These are phyloP conservation scores for Oryzias curvinotus DNA, from an alignment of 2,113 vertebrate genomes.

Conservation along the genomic window DNA sequence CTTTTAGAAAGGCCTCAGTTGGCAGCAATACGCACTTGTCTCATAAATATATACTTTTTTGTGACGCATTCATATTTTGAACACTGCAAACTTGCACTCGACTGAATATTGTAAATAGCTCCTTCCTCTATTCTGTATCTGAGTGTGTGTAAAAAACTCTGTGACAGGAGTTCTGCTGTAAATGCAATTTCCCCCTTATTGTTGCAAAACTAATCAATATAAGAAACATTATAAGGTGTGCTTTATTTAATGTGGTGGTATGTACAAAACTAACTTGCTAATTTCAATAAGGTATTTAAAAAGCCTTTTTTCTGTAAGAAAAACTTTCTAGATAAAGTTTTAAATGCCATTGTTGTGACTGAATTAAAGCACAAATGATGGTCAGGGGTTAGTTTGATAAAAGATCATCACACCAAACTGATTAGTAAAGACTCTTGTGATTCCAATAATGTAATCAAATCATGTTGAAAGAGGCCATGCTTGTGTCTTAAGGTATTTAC, in stretches of 20 bases:
- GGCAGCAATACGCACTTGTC: background rate
- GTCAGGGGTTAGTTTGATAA: background rate
- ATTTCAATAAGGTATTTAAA: too few relatives aligned
- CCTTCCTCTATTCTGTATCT: too few relatives aligned
- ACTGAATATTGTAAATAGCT: too few relatives aligned
- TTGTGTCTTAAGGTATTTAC: background rate
- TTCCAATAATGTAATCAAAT: constrained; percentile 57
- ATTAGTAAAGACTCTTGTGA: constrained; percentile 49
- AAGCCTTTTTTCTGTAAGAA: too few relatives aligned
- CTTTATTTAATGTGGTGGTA: background rate
- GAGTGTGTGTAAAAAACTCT: too few relatives aligned
- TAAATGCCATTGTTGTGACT: background rate
- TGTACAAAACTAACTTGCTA: background rate
- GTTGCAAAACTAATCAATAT: too few relatives aligned
- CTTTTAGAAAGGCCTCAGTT: background rate
- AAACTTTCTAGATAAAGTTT: background rate
- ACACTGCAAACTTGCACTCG: too few relatives aligned
- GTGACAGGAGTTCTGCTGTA: too few relatives aligned
- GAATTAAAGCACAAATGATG: constrained; percentile 5
- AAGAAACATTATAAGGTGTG: background rate
- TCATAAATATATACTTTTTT: too few relatives aligned
- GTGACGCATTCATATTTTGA: too few relatives aligned
- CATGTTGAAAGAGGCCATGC: constrained; percentile 17
- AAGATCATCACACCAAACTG: constrained; percentile 19
- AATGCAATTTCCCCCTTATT: too few relatives aligned